phyloP scores from a whole-genome alignment of 2,113 vertebrate species.

The Prinia subflava region DNA sequence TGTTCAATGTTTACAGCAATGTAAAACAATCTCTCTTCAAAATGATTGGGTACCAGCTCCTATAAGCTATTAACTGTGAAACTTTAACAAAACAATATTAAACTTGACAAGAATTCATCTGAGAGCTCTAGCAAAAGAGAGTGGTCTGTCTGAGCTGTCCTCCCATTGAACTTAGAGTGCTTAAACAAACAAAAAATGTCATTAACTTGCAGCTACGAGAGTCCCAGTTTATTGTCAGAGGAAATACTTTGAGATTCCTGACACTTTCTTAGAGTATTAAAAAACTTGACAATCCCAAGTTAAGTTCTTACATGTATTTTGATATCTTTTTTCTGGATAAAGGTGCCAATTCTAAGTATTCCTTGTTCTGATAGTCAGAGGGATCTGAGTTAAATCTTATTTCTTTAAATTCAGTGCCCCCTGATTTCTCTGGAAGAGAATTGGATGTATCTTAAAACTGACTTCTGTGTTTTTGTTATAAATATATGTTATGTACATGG shows the following conservation, averaged over 20 bases:
- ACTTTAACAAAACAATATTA: slow-evolving; percentile 30
- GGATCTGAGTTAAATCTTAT: neutral
- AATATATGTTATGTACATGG: neutral
- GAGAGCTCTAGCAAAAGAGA: neutral
- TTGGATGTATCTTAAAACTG: neutral
- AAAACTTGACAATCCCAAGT: neutral
- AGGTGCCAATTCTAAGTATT: neutral
- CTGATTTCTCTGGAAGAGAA: neutral
- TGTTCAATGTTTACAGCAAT: neutral
- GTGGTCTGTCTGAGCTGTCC: slow-evolving; percentile 24
- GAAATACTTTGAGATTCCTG: neutral
- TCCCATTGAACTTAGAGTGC: slow-evolving; percentile 45
- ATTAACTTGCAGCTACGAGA: neutral
- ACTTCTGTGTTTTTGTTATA: neutral
- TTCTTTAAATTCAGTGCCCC: neutral
- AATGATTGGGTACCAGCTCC: neutral
- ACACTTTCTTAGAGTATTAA: neutral
- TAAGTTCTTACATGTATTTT: neutral
- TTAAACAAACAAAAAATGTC: slow-evolving; percentile 55
- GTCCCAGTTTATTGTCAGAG: neutral
- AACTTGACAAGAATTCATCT: slow-evolving; percentile 41
- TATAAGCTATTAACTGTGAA: slow-evolving; percentile 15
- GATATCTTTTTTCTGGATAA: neutral
- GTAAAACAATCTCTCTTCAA: neutral
- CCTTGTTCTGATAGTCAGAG: neutral